Base-by-base conservation (phyloP, 2,888 invertebrate genomes). In the Orthosia cruda region DNA sequence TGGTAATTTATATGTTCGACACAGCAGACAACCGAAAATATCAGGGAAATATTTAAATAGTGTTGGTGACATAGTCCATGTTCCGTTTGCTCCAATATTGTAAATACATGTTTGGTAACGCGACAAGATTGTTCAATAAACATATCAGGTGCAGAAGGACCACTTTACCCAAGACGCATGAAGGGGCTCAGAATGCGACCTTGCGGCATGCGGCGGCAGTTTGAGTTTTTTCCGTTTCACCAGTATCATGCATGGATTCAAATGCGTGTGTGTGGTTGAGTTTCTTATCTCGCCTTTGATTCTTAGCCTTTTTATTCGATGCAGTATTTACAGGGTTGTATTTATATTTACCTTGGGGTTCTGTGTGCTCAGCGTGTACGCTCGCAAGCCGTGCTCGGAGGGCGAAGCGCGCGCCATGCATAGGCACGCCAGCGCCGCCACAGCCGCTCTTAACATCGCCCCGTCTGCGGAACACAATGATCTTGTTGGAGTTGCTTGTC, bases 381-480 rank as follows among this genome's bases (percentile, higher is more conserved):
- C 81, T 65, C 95, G 93, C 84, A 94, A 87, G 87, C 85, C 90
- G 91, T 94, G 89, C 87, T 95, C 95, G 81, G 94, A 90, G 84
- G 95, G 94, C 93, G 95, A 94, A 87, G 94, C 91, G 92, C 95
- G 95, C 94, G 95, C 96, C 95, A 96, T 89, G 92, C 93, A 94
- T 84, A 96, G 96, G 95, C 96, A 96, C 96, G 96, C 96, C 88
- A 96, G 92, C 94, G 92, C 94, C 92, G 93, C 94, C 90, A 92
- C 94, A 80, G 90, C 93, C 91, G 91, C 94, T 87, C 93, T 95
- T 95, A 96, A 95, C 96, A 96, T 96, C 95, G 96, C 96, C 96
- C 93, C 88, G 93, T 91, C 95, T 96, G 92, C 40, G 92, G 90
- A 80, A 79, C 50, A 84, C 78, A 72, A 77, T 75, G 69, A 63